phyloP scores from a whole-genome alignment of 1,140 invertebrate genomes.

The Zophobas morio region DNA sequence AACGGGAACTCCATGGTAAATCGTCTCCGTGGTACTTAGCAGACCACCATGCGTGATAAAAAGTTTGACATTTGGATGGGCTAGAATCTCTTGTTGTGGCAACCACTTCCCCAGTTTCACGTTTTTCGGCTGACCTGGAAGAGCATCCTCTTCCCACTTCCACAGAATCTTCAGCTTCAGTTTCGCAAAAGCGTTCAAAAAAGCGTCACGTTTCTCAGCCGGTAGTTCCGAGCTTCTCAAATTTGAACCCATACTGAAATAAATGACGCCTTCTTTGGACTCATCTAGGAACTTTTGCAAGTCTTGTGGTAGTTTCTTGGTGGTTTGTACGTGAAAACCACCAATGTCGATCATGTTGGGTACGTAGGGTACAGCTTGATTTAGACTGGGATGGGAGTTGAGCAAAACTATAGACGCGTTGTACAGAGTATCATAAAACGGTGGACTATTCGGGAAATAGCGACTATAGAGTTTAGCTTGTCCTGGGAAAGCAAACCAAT shows the following conservation, averaged over 20 bases:
- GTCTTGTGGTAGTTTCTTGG: constrained; percentile 66
- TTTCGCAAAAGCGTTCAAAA: constrained; percentile 63
- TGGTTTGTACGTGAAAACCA: constrained; percentile 69
- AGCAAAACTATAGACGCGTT: constrained; percentile 71
- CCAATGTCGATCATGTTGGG: constrained; percentile 72
- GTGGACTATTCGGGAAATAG: constrained; percentile 68
- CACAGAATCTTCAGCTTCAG: constrained; percentile 70
- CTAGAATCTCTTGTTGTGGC: constrained; percentile 79
- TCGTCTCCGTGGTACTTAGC: too few relatives aligned
- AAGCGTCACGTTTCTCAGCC: background rate
- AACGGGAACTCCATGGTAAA: too few relatives aligned
- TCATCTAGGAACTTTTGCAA: constrained; percentile 69
- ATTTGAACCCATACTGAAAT: constrained; percentile 74
- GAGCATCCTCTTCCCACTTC: constrained; percentile 77
- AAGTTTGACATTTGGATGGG: too few relatives aligned
- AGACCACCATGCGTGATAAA: too few relatives aligned
- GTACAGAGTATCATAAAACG: constrained; percentile 68
- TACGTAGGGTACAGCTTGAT: constrained; percentile 70
- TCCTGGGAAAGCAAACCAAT: constrained; percentile 57
- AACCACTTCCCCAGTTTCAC: constrained; percentile 78
- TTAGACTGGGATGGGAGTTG: constrained; percentile 73
- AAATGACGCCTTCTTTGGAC: constrained; percentile 66
- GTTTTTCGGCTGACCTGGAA: constrained; percentile 73
- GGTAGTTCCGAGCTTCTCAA: constrained; percentile 69
- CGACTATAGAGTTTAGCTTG: constrained; percentile 66